Evolutionary conservation across 2,113 vertebrate species (phyloP), one percentile per base, ranked within the genome.

Genomic region (Neodon shergylaensis): DNA sequence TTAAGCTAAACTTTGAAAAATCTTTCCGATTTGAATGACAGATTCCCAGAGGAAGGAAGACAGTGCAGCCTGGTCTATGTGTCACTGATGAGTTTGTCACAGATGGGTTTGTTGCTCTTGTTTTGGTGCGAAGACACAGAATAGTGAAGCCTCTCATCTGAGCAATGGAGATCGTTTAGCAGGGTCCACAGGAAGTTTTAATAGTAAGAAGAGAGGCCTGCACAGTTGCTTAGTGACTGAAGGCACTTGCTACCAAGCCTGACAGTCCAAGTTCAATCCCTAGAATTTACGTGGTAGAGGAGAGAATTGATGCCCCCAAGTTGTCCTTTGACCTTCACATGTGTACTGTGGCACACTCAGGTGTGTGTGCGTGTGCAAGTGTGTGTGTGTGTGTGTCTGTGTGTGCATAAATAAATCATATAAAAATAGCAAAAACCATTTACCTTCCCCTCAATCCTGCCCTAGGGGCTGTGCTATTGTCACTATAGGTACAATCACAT

Each of bases 1-100:
- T 94, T 92, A 88, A 82, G 72, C 4, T 49, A 47, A 94, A 83
- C 74, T 28, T 66, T 78, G 65, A 73, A 22, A 52, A 90, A 39
- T 90, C 63, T 49, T 94, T 91, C 5, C 14, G 14, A 5, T 94
- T 42, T 73, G 72, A 73, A n/a, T 54, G 54, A 42, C 5, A 78
- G 36, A 24, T 84, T 95, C 26, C 92, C 66, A 12, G 83, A 22
- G 49, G 24, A 21, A 90, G 74, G 36, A 78, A 14, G 22, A 1
- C 42, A 16, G 39, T 36, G 1, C 17, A 36, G 24, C 26, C 19
- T 19, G 31, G 11, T 7, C 58, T 73, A 11, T 70, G 24, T 21
- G 2, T 88, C 19, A 1, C 49, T 22, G n/a, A 0, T 26, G 21
- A 77, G 39, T 70, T 70, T 2, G 16, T 85, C 24, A 58, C 68